Percentiles rank a stretch among this genome's conserved stretches.
Evolutionary conservation across 2,888 invertebrate species (phyloP).

Genomic region (Synanthedon andrenaeformis): DNA sequence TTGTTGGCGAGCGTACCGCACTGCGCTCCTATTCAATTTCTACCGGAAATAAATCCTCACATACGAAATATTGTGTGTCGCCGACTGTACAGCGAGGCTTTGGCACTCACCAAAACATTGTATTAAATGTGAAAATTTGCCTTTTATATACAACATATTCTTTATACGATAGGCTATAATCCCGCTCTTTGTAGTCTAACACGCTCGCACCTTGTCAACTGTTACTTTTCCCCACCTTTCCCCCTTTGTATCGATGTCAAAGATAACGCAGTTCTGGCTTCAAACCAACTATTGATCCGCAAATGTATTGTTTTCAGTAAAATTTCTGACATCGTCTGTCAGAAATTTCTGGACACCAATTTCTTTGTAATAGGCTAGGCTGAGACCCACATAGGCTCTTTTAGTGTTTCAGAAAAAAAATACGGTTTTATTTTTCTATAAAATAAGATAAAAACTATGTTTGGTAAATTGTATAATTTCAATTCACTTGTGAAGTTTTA

Average conservation of each 20-base stretch:
- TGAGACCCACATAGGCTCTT: too few species aligned
- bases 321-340: too few species aligned
- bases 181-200: background rate
- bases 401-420: too few species aligned
- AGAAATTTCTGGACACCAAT: too few species aligned
- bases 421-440: too few species aligned
- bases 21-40: slow-evolving; percentile 27
- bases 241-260: background rate
- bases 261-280: background rate
- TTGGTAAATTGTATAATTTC: slow-evolving; percentile 3
- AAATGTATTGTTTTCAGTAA: background rate
- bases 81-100: background rate
- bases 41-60: slow-evolving; percentile 30
- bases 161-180: background rate
- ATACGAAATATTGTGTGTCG: slow-evolving; percentile 28
- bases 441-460: too few species aligned
- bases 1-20: slow-evolving; percentile 9
- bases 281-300: background rate
- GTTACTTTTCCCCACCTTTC: background rate
- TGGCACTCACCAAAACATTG: background rate
- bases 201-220: background rate
- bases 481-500: slow-evolving; percentile 13
- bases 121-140: slow-evolving; percentile 2
- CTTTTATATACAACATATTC: background rate
- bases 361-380: too few species aligned